A percentile compares a stretch with the other conserved stretches of the same genome.
These are phyloP conservation scores for Torymus texanus DNA, from an alignment of 2,888 invertebrate genomes.

Conservation along the genomic window DNA sequence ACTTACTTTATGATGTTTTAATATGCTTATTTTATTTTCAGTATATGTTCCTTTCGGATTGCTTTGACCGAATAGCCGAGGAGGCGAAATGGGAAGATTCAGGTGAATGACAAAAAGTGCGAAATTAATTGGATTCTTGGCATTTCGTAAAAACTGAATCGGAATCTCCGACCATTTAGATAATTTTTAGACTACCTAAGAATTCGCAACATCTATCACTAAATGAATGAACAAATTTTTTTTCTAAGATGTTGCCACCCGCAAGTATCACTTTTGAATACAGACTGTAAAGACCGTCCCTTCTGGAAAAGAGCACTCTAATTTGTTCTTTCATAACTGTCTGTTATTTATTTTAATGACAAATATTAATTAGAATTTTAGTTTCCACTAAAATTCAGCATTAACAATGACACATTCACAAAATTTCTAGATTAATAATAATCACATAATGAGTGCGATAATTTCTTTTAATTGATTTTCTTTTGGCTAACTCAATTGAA, in stretches of 20 bases:
- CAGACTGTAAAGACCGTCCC: conserved; percentile 55
- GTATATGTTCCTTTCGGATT: conserved; percentile 93
- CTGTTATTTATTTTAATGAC: conserved; percentile 25
- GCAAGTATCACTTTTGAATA: conserved; percentile 41
- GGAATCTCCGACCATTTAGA: conserved; percentile 24
- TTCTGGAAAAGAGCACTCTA: conserved; percentile 31
- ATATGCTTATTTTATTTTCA: conserved; percentile 72
- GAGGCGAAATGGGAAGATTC: conserved; percentile 91
- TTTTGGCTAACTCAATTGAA: conserved; percentile 1
- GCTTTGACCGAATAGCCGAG: conserved; percentile 96
- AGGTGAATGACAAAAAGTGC: conserved; percentile 81
- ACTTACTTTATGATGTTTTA: background rate
- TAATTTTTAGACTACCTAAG: conserved; percentile 30
- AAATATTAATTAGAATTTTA: background rate
- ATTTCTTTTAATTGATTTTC: background rate
- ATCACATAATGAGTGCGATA: conserved; percentile 36
- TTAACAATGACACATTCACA: background rate
- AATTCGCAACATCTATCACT: conserved; percentile 22
- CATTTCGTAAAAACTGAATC: conserved; percentile 38
- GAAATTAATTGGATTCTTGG: conserved; percentile 60
- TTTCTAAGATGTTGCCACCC: conserved; percentile 35
- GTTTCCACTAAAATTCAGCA: conserved; percentile 1
- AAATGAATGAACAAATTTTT: conserved; percentile 37
- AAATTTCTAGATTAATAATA: conserved; percentile 15
- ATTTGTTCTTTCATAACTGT: conserved; percentile 32